Percentiles rank a stretch among this genome's conserved stretches.
Evolutionary conservation across 2,888 invertebrate genomes (phyloP).

Genomic region (Acronicta psi): DNA sequence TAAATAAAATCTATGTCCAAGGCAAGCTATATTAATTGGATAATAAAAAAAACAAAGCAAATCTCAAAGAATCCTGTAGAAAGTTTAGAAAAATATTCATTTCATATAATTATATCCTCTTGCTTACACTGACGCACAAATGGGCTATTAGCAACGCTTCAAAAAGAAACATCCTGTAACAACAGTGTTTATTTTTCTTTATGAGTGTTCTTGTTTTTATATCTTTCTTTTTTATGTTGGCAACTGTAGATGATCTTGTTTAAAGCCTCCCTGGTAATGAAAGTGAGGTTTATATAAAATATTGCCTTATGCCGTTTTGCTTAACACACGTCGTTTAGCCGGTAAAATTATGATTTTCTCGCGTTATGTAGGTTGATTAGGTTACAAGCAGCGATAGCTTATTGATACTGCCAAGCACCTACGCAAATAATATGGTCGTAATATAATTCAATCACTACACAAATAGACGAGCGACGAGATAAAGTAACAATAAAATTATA

Average conservation of each 20-base stretch:
- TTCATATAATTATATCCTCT: constrained; percentile 25
- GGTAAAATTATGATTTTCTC: too few relatives aligned
- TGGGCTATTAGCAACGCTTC: constrained; percentile 28
- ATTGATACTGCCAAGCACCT: too few relatives aligned
- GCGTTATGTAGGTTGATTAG: too few relatives aligned
- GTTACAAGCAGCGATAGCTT: too few relatives aligned
- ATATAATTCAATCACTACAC: too few relatives aligned
- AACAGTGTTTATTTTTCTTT: constrained; percentile 25
- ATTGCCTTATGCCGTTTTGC: background rate
- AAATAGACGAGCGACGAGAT: too few relatives aligned
- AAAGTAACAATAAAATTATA: too few relatives aligned
- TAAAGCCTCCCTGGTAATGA: background rate
- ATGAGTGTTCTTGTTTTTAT: constrained; percentile 12
- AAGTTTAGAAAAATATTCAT: constrained; percentile 12
- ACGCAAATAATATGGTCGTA: too few relatives aligned
- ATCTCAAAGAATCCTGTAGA: background rate
- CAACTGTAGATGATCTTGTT: constrained; percentile 10
- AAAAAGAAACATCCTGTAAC: constrained; percentile 20
- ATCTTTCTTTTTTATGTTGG: constrained; percentile 11
- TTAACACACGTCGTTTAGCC: too few relatives aligned
- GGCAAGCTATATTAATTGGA: too few relatives aligned
- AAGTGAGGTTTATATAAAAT: background rate
- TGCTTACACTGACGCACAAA: constrained; percentile 14
- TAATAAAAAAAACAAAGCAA: background rate
- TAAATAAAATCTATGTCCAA: too few relatives aligned